Evolutionary conservation across 92 coral and sea anemone genomes (phyloP), one percentile per base, ranked within the genome.

Genomic region (Ricordea florida): DNA sequence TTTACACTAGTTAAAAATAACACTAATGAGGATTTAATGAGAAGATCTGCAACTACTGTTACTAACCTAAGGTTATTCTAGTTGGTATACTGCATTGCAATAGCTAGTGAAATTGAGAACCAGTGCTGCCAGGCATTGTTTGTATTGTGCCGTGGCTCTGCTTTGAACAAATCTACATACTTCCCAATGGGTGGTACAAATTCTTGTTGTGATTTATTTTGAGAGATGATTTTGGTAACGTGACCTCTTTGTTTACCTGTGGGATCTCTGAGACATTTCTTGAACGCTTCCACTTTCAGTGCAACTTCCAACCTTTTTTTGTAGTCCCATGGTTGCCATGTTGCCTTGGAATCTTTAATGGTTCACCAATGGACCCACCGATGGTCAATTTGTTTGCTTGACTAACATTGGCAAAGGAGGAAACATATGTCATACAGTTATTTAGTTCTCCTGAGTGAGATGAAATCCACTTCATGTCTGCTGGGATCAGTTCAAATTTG

Each of bases 261-360:
- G 13, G 85, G 92, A 38, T 80, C 84, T 34, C 60, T 68, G 3
- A 80, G 79, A 1, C 60, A 55, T 14, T 44, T 74, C 87, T 81
- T 81, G 59, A 13, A 81, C 9, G 46, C 47, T 21, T 80, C 84
- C 31, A 86, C 87, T 52, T 74, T 75, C 61, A 69, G 57, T 31
- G 66, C 81, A 45, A 59, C 59, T 44, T 74, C 42, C 0, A 68
- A 10, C 50, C 87, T 57, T 20, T 72, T 14, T 8, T 66, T 17
- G 55, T 86, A 80, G 51, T 74, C 59, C 92, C 92, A 86, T 17
- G 80, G 81, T 47, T 87, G 66, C 92, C 87, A 80, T 10, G 87
- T 80, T 48, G 65, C 43, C 10, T 17, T 9, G 33, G 23, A 14
- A 5, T 68, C 80, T 16, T 75, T 80, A 62, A 81, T 81, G 21